phyloP scores from a whole-genome alignment of 2,113 vertebrate genomes.

The Corythaeola cristata region DNA sequence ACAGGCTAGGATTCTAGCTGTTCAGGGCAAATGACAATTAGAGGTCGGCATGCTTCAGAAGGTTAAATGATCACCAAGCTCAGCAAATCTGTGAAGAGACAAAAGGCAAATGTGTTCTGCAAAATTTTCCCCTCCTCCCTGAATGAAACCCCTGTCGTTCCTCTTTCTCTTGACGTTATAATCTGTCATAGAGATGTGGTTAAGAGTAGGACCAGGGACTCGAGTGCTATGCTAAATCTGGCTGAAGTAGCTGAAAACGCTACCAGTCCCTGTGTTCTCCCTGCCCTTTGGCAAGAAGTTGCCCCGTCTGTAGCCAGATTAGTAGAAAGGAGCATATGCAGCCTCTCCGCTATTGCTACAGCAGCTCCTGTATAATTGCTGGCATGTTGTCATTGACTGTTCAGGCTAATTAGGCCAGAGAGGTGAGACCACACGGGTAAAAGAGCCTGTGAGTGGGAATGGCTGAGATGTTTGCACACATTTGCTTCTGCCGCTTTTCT shows the following conservation, averaged over 20 bases:
- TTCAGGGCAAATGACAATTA: not conserved
- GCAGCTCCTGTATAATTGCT: not conserved
- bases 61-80: not conserved
- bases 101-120: not conserved
- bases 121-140: rapidly evolving
- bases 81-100: not conserved
- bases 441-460: not conserved
- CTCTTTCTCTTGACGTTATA: not conserved
- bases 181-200: rapidly evolving
- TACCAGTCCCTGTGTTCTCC: not conserved
- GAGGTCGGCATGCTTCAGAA: not conserved
- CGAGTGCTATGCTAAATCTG: not conserved
- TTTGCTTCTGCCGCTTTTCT: not conserved
- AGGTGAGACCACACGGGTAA: not conserved
- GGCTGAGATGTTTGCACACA: not conserved
- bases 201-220: not conserved
- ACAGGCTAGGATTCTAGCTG: not conserved
- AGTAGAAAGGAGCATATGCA: not conserved
- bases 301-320: rapidly evolving
- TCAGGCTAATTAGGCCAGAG: not conserved
- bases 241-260: not conserved
- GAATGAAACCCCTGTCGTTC: rapidly evolving
- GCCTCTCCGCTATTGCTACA: not conserved
- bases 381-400: not conserved
- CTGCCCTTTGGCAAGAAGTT: not conserved